phyloP scores from a whole-genome alignment of 1,140 invertebrate genomes.

The Drosophila tsacasi region DNA sequence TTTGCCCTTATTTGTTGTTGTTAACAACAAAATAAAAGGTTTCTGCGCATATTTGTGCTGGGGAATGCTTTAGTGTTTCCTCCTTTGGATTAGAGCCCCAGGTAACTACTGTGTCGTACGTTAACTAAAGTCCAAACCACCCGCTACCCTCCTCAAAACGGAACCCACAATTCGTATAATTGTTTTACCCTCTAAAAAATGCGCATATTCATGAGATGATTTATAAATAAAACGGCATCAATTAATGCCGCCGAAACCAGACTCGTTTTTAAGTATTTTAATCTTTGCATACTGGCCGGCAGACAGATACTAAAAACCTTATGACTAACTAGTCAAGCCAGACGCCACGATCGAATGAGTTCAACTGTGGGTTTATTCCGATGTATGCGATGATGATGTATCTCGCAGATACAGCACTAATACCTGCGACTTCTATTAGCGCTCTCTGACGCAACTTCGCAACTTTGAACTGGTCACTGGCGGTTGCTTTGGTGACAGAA shows the following conservation, averaged over 20 bases:
- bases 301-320: conserved; percentile 28
- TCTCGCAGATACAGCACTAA: conserved; percentile 20
- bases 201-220: conserved; percentile 46
- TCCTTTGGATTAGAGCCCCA: conserved; percentile 2
- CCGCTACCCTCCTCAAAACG: conserved; percentile 2
- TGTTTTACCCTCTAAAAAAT: conserved; percentile 24
- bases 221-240: conserved; percentile 49
- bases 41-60: conserved; percentile 25
- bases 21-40: conserved; percentile 25
- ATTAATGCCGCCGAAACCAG: conserved; percentile 48
- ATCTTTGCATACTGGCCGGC: conserved; percentile 44
- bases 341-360: conserved; percentile 30
- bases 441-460: conserved; percentile 58
- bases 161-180: conserved; percentile 13
- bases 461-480: conserved; percentile 64
- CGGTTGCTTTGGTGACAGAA: conserved; percentile 32
- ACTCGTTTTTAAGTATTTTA: conserved; percentile 28
- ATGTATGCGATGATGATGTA: conserved; percentile 12
- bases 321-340: conserved; percentile 70
- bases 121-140: conserved; percentile 13
- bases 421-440: conserved; percentile 57
- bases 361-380: conserved; percentile 29
- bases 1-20: conserved; percentile 6
- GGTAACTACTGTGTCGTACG: conserved; percentile 13
- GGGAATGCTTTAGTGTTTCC: conserved; percentile 12